phyloP scores from a whole-genome alignment of 2,113 vertebrate genomes.

The Pelodiscus sinensis region DNA sequence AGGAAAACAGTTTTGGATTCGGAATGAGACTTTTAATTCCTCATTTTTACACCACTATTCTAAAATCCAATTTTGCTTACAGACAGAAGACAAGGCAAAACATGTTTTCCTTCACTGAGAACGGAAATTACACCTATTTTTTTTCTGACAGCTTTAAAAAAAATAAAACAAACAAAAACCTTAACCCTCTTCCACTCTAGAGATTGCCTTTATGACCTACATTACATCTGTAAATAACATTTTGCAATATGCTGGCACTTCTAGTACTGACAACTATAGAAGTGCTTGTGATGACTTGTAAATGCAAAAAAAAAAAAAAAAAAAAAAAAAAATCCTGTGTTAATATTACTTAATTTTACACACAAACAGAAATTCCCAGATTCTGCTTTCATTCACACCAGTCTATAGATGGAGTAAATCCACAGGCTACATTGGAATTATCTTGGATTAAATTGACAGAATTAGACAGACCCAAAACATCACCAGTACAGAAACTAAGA shows the following conservation, averaged over 20 bases:
- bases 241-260: slow-evolving; percentile 22
- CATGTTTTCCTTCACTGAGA: slow-evolving; percentile 66
- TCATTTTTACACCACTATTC: slow-evolving; percentile 53
- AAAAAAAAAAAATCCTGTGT: neutral
- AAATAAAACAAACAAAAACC: neutral
- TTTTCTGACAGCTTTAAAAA: slow-evolving; percentile 20
- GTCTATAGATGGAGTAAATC: neutral
- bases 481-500: neutral
- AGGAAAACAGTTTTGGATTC: slow-evolving; percentile 73
- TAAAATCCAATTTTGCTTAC: slow-evolving; percentile 56
- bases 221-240: slow-evolving; percentile 36
- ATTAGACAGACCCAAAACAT: neutral
- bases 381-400: neutral
- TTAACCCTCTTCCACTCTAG: neutral
- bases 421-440: neutral
- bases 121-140: slow-evolving; percentile 57
- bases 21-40: slow-evolving; percentile 69
- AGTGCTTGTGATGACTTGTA: neutral
- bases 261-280: neutral
- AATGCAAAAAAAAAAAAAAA: neutral
- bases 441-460: neutral
- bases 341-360: neutral
- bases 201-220: neutral
- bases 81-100: slow-evolving; percentile 64
- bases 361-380: neutral